Conservation (phyloP, 1,140 invertebrate genomes). For the Drosophila navojoa region DNA sequence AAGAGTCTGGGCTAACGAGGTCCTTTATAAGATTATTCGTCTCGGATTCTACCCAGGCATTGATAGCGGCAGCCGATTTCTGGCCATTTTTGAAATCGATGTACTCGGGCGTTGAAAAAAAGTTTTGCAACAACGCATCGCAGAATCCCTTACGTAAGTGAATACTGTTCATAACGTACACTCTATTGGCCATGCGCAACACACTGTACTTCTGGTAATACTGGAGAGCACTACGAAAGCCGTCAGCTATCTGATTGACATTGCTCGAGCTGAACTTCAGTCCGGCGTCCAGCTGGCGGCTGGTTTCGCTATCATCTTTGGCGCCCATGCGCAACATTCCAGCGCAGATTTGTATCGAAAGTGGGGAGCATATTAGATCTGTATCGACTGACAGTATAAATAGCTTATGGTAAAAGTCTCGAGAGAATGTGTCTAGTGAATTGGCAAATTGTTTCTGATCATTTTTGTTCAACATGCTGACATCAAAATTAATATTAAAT, state of each 20-base stretch:
- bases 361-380: constrained; percentile 84
- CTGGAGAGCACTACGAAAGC: constrained; percentile 53
- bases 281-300: constrained; percentile 83
- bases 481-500: neutral
- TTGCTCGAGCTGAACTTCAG: constrained; percentile 70
- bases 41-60: constrained; percentile 88
- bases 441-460: constrained; percentile 17
- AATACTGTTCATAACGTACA: constrained; percentile 86
- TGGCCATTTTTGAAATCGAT: constrained; percentile 85
- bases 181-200: constrained; percentile 86
- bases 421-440: constrained; percentile 46
- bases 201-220: constrained; percentile 72
- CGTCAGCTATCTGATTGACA: constrained; percentile 35
- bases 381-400: constrained; percentile 20
- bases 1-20: constrained; percentile 85
- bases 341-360: constrained; percentile 81
- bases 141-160: constrained; percentile 74
- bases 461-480: neutral
- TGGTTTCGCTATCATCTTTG: constrained; percentile 84
- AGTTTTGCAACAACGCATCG: constrained; percentile 83
- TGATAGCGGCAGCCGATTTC: constrained; percentile 85
- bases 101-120: constrained; percentile 85
- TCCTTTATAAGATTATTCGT: constrained; percentile 90
- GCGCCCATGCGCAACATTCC: constrained; percentile 85
- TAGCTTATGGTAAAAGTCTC: constrained; percentile 37